phyloP scores from a whole-genome alignment of 1,140 invertebrate species.

The Cylas formicarius region DNA sequence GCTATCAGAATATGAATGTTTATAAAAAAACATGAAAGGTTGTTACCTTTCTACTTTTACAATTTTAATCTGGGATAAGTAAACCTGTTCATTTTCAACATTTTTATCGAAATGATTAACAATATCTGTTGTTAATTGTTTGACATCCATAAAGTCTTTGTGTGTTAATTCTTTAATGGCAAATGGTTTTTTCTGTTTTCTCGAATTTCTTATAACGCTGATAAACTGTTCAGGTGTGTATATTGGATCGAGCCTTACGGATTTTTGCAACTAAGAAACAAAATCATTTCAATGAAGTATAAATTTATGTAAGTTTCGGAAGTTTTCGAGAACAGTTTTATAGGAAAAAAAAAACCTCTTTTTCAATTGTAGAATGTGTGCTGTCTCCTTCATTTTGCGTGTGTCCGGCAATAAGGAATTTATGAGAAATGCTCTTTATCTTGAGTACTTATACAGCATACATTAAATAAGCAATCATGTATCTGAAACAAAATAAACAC shows the following conservation, averaged over 20 bases:
- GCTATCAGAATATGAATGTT: conserved; percentile 2
- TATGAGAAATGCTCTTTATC: conserved; percentile 36
- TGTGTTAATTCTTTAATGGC: conserved; percentile 5
- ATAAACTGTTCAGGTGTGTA: conserved; percentile 1
- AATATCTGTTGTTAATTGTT: conserved; percentile 1
- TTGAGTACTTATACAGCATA: conserved; percentile 4
- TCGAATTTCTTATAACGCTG: conserved; percentile 1
- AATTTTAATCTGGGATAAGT: neutral
- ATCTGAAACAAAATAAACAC: conserved; percentile 34
- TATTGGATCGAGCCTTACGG: conserved; percentile 1
- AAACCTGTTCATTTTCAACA: neutral
- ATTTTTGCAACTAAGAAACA: no score
- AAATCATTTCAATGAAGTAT: no score
- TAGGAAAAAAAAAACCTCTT: no score
- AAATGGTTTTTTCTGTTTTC: conserved; percentile 2
- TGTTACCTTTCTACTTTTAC: conserved; percentile 1
- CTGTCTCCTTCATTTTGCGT: conserved; percentile 42
- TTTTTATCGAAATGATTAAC: conserved; percentile 4
- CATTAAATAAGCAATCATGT: conserved; percentile 2
- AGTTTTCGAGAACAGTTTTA: no score
- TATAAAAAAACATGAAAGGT: conserved; percentile 7
- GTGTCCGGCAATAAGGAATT: conserved; percentile 38
- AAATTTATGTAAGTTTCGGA: no score
- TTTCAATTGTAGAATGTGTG: conserved; percentile 40
- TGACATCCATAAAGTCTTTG: no score